Base-by-base conservation (phyloP, 1,140 invertebrate species). In the Nephila pilipes region DNA sequence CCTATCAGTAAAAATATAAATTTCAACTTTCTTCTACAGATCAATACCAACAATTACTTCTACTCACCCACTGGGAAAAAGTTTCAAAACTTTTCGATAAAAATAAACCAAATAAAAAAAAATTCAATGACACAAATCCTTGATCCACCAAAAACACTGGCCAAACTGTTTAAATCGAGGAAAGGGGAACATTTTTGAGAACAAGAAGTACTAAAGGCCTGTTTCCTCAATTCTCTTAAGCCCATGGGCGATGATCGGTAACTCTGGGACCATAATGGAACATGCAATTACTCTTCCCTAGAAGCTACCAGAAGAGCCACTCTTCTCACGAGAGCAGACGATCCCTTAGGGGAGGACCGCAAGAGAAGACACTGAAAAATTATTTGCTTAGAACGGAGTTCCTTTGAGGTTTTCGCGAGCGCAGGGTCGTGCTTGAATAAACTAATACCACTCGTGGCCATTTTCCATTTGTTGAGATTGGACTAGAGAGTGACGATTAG, bases 391-490 rank as follows among this genome's bases (percentile, higher is more conserved):
- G 69, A 36, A 75, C 69, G 29, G 32, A 75, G 32, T 75, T 75
- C 69, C 69, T 75, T 75, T 75, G 69, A 75, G 69, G 25, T 36
- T 75, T 75, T 75, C 63, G 29, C 16, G 69, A 29, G 69, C 8
- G 14, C 25, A 14, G 16, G 2, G 22, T 75, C 29, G 69, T 75
- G 69, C 69, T 75, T 75, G 69, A 75, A 75, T 75, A 75, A 75
- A 75, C 69, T 75, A 75, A 75, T 75, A 75, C 69, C 69, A 75
- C 69, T 75, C 69, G 69, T 75, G 69, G 69, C 25, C 69, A 75
- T 75, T 75, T 75, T 36, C 69, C 69, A 75, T 75, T 75, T 75
- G 69, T 75, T 32, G 69, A 20, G 69, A 6, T 32, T 60, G 16
- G 58, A 22, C 16, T 4, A 60, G 58, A 60, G 46, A 60, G 18